Evolutionary conservation across 2,113 vertebrate genomes (phyloP), one percentile per base, ranked within the genome.

Genomic region (Rhea pennata): DNA sequence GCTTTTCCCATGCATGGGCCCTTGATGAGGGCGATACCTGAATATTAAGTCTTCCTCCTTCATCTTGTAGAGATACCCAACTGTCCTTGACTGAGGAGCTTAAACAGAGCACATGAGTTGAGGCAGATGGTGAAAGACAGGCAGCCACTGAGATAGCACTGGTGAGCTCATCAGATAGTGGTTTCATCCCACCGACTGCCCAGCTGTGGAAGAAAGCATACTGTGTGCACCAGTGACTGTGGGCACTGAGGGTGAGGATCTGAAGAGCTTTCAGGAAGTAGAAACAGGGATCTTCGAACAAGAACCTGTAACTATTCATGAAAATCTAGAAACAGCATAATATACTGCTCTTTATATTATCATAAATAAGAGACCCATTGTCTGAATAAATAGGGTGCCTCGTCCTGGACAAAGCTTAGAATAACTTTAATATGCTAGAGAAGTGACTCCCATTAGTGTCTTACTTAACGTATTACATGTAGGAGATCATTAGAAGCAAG

Each of bases 201-300:
- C 72, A 64, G 74, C 79, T 94, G 83, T 88, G 59, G 88, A 87
- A 95, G 75, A 86, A 87, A 95, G 78, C 90, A 71, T 80, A 79
- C 70, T 67, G 78, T 74, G 75, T 92, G 31, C 76, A 72, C 88
- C 88, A 86, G 75, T 56, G 90, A 75, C 87, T 90, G 78, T 80
- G 64, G 92, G 39, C 84, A 91, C 46, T 56, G 23, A 80, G 71
- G 82, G 79, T 70, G 61, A 83, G 65, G 46, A 33, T 84, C 87
- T 90, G 61, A 93, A 95, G 95, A 91, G 74, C 91, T 94, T 95
- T 96, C 75, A 95, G 59, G 64, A 88, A 50, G 72, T 76, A 82
- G 71, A 95, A 36, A 39, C 56, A 92, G 77, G 84, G 36, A 36
- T 15, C 11, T 36, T 64, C 39, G 23, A 24, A 91, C 56, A 92